Evolutionary conservation across 2,888 invertebrate species (phyloP).

Genomic region (Ophonus ardosiacus): DNA sequence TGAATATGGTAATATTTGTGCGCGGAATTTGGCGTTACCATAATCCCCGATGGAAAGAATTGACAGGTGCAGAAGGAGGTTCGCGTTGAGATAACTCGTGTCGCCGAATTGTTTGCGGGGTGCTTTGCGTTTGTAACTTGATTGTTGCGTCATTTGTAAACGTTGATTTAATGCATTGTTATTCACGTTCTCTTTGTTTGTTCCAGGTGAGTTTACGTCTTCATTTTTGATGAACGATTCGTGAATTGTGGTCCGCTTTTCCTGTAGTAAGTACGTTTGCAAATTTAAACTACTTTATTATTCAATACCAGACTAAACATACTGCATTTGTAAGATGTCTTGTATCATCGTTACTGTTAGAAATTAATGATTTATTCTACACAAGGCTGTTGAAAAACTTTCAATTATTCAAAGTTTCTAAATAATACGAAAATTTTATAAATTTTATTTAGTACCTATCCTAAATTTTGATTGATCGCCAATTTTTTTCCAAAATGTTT

Average conservation of each 20-base stretch:
- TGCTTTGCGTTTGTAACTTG: slow-evolving; percentile 28
- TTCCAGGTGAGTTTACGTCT: slow-evolving; percentile 56
- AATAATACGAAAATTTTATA: too few relatives aligned
- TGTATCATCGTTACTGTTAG: not conserved
- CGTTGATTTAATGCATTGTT: slow-evolving; percentile 38
- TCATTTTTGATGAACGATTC: slow-evolving; percentile 37
- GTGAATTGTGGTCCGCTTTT: not conserved
- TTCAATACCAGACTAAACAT: not conserved
- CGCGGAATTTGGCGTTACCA: slow-evolving; percentile 57
- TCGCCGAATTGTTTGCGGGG: slow-evolving; percentile 46
- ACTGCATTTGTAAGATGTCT: not conserved
- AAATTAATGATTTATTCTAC: not conserved
- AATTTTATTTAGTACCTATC: too few relatives aligned
- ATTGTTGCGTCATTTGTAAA: slow-evolving; percentile 49
- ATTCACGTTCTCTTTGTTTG: slow-evolving; percentile 55
- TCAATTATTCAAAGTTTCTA: too few relatives aligned
- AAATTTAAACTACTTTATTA: not conserved
- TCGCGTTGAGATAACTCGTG: slow-evolving; percentile 46
- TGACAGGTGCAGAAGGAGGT: slow-evolving; percentile 62
- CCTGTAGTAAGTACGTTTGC: not conserved
- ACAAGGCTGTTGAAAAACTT: too few relatives aligned
- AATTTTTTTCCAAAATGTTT: too few relatives aligned
- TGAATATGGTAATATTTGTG: slow-evolving; percentile 62
- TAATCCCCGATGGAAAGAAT: slow-evolving; percentile 54
- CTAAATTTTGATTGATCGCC: too few relatives aligned